Evolutionary conservation across 2,113 vertebrate genomes (phyloP).

Genomic region (Chunga burmeisteri): DNA sequence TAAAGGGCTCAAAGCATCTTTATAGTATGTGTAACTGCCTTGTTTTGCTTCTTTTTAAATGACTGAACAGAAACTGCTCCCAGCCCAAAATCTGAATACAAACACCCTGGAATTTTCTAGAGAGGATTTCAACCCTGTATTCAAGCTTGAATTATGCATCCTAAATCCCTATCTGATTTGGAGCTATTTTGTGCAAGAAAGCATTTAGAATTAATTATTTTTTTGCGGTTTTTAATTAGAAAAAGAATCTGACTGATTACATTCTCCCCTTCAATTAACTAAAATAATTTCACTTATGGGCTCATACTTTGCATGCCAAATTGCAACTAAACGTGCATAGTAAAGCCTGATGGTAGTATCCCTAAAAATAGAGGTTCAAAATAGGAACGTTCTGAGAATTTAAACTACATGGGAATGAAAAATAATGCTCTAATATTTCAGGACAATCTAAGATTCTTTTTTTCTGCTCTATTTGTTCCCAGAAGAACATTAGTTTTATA

Average conservation of each 20-base stretch:
- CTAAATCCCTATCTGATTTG: conserved; percentile 54
- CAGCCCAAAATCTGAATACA: not conserved
- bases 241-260: conserved; percentile 63
- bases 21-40: not conserved
- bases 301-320: conserved; percentile 46
- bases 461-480: conserved; percentile 9
- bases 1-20: not conserved
- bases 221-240: conserved; percentile 50
- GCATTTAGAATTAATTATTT: conserved; percentile 37
- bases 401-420: not conserved
- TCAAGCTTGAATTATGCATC: conserved; percentile 8
- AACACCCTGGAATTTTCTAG: conserved; percentile 19
- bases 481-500: conserved; percentile 49
- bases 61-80: not conserved
- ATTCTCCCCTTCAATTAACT: conserved; percentile 58
- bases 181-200: conserved; percentile 49
- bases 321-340: not conserved
- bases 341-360: not conserved
- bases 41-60: not conserved
- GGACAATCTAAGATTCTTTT: conserved; percentile 25
- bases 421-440: conserved; percentile 16
- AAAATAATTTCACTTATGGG: conserved; percentile 70
- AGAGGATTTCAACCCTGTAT: not conserved
- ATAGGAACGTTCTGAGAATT: not conserved
- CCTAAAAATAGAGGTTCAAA: conserved; percentile 22